phyloP scores from a whole-genome alignment of 2,113 vertebrate species.

The Pygoscelis adeliae region DNA sequence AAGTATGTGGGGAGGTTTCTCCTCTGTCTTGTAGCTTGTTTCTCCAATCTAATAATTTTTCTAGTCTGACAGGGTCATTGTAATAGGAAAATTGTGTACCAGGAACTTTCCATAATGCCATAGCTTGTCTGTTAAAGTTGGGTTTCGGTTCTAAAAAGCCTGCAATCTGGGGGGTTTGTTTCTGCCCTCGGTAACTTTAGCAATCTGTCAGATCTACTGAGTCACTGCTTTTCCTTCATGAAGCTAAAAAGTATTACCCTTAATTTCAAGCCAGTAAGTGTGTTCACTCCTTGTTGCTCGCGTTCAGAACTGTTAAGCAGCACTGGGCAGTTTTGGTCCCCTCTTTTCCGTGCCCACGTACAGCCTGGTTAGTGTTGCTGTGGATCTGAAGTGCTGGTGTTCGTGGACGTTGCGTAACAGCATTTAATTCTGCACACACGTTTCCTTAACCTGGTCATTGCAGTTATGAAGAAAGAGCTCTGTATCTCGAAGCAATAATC shows the following conservation, averaged over 20 bases:
- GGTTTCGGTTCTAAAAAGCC: not conserved
- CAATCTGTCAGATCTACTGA: not conserved
- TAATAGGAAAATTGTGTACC: not conserved
- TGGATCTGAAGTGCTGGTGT: not conserved
- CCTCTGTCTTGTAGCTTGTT: not conserved
- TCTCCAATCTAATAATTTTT: not conserved
- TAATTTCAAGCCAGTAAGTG: not conserved
- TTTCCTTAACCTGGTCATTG: conserved; percentile 78
- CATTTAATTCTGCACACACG: not conserved
- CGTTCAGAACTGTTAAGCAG: not conserved
- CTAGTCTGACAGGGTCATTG: not conserved
- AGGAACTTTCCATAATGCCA: not conserved
- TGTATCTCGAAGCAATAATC: conserved; percentile 97
- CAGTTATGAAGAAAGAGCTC: conserved; percentile 96
- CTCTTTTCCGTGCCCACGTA: fast-evolving
- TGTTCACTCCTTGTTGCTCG: not conserved
- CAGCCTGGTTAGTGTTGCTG: not conserved
- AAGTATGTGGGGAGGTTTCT: not conserved
- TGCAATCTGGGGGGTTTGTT: not conserved
- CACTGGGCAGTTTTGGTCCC: not conserved
- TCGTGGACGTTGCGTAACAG: not conserved
- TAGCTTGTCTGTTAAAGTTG: not conserved
- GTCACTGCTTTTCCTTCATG: not conserved
- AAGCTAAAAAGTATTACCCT: not conserved
- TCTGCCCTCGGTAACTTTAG: not conserved